Evolutionary conservation across 2,888 invertebrate species (phyloP), one percentile per base, ranked within the genome.

Genomic region (Watsonalla cultraria): DNA sequence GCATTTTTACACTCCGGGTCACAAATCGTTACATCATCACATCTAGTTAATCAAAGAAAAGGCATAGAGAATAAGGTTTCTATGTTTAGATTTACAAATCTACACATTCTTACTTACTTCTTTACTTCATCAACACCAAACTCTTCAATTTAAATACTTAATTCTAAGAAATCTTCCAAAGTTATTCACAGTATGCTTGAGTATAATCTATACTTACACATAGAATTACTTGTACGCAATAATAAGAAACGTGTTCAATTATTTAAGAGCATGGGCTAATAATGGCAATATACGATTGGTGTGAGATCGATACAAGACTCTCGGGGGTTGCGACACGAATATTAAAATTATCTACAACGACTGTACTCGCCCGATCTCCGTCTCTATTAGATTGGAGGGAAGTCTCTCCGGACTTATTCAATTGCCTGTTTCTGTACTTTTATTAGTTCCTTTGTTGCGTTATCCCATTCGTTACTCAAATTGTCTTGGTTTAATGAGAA

Each of bases 261-360:
- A 65, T 60, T 59, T 59, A 59, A 65, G 61, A 69, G 59, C 59
- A 61, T 77, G 81, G 80, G 81, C 81, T 67, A 76, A 72, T 75
- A 76, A 68, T 59, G 58, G 62, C 62, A 64, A 55, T 63, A 64
- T 63, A 61, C 72, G 62, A 66, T 71, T 64, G 70, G 64, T 66
- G 68, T 65, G 68, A 65, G 68, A 77, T 81, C 80, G 76, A 78
- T 78, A 74, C 66, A 70, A 65, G 64, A 54, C 76, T 71, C 76
- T 45, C 47, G 68, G 70, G 78, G 78, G 70, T 67, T 74, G 70
- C 71, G 80, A 73, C 72, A 70, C 76, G 82, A 88, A 87, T 89
- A 89, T 89, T 88, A 87, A 88, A 87, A 86, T 85, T 67, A 79
- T 78, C 76, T 77, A 70, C 75, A 74, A 68, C 74, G 74, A 78